These are phyloP conservation scores for Metallyticus violacea DNA, from an alignment of 2,888 invertebrate genomes.

Conservation along the genomic window DNA sequence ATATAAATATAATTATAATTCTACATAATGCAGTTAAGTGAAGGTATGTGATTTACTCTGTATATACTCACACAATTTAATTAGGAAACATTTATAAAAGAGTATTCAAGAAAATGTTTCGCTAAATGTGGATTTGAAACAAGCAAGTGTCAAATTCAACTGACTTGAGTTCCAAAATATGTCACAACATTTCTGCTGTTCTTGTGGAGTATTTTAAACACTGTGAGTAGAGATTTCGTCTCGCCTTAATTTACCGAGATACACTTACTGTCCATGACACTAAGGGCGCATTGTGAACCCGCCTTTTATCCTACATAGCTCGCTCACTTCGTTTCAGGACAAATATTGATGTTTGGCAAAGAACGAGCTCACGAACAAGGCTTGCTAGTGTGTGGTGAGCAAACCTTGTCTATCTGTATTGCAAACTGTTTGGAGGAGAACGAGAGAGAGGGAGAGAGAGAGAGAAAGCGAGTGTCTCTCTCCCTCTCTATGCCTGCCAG, in stretches of 20 bases:
- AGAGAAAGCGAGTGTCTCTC: neutral
- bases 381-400: conserved; percentile 27
- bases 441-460: neutral
- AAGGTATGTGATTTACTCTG: too few species aligned
- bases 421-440: conserved; percentile 26
- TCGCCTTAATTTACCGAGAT: neutral
- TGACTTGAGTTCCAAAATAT: too few species aligned
- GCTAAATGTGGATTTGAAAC: too few species aligned
- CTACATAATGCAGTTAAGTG: too few species aligned
- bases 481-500: neutral
- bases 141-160: too few species aligned
- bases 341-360: conserved; percentile 36
- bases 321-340: conserved; percentile 26
- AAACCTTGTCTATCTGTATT: conserved; percentile 34
- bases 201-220: too few species aligned
- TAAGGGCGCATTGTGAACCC: neutral
- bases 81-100: too few species aligned
- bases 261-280: neutral
- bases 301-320: neutral
- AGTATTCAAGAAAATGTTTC: too few species aligned
- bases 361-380: conserved; percentile 29
- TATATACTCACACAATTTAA: too few species aligned
- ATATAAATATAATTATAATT: too few species aligned
- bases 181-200: too few species aligned
- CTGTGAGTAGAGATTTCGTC: too few species aligned